A percentile compares a stretch with the other conserved stretches of the same genome.
These are phyloP conservation scores for Leptogaster cylindrica DNA, from an alignment of 2,888 invertebrate species.

Conservation along the genomic window DNA sequence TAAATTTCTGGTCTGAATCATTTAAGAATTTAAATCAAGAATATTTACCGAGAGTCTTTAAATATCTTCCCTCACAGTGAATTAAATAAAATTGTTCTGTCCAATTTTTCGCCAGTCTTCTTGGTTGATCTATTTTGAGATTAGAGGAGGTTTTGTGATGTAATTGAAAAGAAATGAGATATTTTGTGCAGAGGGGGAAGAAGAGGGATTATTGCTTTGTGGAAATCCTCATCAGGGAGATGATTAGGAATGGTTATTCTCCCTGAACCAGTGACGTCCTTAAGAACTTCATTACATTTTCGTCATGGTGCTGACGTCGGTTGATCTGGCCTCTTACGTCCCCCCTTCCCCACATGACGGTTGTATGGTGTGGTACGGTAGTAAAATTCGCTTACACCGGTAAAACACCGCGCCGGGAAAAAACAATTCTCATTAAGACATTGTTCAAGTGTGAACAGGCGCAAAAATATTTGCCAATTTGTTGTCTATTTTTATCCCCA, in stretches of 20 bases:
- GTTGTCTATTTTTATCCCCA: neutral
- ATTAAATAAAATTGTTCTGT: neutral
- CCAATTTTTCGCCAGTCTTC: conserved; percentile 21
- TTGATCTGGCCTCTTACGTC: too few species aligned
- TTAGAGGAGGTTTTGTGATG: conserved; percentile 34
- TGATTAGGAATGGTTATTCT: neutral
- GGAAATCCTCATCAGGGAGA: conserved; percentile 1
- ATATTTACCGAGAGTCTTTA: too few species aligned
- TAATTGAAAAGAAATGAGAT: conserved; percentile 35
- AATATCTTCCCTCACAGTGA: too few species aligned
- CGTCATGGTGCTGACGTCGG: conserved; percentile 10
- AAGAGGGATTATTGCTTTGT: conserved; percentile 31
- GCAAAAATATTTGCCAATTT: neutral
- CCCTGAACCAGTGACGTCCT: neutral
- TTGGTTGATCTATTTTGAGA: conserved; percentile 40
- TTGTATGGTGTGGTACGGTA: too few species aligned
- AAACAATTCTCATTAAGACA: conserved; percentile 9
- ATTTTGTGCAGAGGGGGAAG: too few species aligned
- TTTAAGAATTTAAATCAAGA: too few species aligned
- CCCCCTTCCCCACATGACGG: too few species aligned
- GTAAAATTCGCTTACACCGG: neutral
- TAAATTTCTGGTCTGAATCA: too few species aligned
- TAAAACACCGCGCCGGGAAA: conserved; percentile 2
- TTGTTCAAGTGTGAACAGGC: neutral
- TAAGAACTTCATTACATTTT: neutral